phyloP scores from a whole-genome alignment of 2,113 vertebrate species.

The Willisornis vidua region DNA sequence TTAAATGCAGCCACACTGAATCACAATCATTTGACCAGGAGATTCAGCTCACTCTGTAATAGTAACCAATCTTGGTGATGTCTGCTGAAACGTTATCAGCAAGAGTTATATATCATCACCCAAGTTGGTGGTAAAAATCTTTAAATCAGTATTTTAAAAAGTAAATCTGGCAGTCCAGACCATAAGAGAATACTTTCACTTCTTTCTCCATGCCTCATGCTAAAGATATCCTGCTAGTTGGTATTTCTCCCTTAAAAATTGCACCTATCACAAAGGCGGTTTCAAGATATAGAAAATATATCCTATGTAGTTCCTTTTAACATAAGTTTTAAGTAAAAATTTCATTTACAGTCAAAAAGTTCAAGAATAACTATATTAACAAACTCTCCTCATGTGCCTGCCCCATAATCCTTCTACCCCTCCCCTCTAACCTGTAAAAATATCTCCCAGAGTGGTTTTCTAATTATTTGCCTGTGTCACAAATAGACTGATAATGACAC shows the following conservation, averaged over 20 bases:
- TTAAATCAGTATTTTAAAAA: neutral
- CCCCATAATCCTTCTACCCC: neutral
- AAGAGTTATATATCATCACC: slow-evolving; percentile 9
- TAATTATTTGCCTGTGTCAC: neutral
- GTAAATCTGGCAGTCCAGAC: neutral
- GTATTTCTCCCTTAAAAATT: neutral
- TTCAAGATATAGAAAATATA: neutral
- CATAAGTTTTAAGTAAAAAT: neutral
- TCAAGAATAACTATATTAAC: neutral
- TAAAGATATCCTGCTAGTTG: neutral
- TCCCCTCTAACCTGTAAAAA: neutral
- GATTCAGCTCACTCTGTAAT: slow-evolving; percentile 14
- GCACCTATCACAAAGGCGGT: neutral
- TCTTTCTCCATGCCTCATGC: neutral
- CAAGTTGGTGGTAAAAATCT: neutral
- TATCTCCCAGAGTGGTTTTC: neutral
- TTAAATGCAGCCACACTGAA: slow-evolving; percentile 59
- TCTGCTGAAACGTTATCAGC: slow-evolving; percentile 51
- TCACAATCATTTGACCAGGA: slow-evolving; percentile 27
- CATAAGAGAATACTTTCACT: neutral
- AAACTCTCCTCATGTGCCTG: neutral
- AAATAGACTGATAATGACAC: neutral
- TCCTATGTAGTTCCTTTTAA: neutral
- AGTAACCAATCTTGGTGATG: slow-evolving; percentile 33
- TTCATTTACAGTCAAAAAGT: neutral